phyloP scores from a whole-genome alignment of 1,140 invertebrate genomes.

The Drosophila azteca region DNA sequence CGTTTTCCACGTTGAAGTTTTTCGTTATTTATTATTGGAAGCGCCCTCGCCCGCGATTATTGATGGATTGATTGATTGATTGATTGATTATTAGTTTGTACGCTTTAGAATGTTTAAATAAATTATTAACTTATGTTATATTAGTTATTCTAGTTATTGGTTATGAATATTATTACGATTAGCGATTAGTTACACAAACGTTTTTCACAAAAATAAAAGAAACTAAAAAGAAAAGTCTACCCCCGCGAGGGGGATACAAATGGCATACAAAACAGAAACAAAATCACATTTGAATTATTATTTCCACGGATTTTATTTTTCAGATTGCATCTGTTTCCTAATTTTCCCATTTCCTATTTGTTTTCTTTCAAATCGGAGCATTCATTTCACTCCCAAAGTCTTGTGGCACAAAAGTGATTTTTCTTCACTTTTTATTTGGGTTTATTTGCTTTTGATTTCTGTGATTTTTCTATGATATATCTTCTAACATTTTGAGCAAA shows the following conservation, averaged over 20 bases:
- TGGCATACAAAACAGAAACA: constrained; percentile 53
- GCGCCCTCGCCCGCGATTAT: constrained; percentile 39
- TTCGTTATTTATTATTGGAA: constrained; percentile 77
- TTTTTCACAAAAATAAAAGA: constrained; percentile 75
- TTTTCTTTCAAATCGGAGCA: no score
- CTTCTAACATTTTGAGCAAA: no score
- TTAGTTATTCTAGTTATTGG: constrained; percentile 56
- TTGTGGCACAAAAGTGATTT: no score
- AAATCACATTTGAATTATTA: constrained; percentile 17
- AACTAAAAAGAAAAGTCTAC: constrained; percentile 53
- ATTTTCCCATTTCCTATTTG: no score
- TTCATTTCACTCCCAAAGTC: no score
- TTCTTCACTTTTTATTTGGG: no score
- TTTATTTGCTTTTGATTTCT: no score
- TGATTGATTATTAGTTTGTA: constrained; percentile 70
- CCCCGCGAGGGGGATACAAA: constrained; percentile 35
- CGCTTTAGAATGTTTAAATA: constrained; percentile 70
- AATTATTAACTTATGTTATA: constrained; percentile 83
- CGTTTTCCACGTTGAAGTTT: constrained; percentile 74
- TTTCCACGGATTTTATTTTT: constrained; percentile 17
- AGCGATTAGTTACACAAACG: constrained; percentile 66
- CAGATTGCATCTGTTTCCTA: neutral
- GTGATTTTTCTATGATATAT: no score
- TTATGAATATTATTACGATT: constrained; percentile 66
- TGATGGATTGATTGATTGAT: constrained; percentile 38